Conservation (phyloP, 2,113 vertebrate genomes). For the Chamaea fasciata region DNA sequence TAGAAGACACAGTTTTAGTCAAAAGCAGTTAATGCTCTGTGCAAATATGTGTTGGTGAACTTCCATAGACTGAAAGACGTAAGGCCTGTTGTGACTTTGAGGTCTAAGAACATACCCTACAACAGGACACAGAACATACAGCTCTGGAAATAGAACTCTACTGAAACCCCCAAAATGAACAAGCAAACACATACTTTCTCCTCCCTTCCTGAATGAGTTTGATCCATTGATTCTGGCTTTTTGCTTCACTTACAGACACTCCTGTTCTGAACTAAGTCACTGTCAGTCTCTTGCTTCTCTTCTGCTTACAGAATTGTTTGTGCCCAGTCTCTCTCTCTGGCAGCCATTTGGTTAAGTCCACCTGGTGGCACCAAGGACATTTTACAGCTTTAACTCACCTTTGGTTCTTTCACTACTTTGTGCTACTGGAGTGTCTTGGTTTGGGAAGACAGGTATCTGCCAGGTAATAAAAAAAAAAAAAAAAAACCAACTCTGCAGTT, state of each 20-base stretch:
- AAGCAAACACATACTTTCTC: not conserved
- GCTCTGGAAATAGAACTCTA: not conserved
- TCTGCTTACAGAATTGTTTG: not conserved
- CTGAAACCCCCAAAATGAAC: not conserved
- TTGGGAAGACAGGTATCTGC: too few species aligned
- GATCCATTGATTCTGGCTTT: not conserved
- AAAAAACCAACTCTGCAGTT: too few species aligned
- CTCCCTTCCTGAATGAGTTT: not conserved
- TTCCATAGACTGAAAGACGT: not conserved
- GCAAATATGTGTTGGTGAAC: not conserved
- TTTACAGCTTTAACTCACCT: not conserved
- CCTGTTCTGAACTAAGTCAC: not conserved
- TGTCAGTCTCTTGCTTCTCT: not conserved
- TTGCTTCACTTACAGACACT: not conserved
- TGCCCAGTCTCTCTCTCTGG: not conserved
- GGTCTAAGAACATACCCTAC: not conserved
- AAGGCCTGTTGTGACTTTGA: not conserved
- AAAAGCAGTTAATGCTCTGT: not conserved
- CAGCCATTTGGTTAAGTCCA: not conserved
- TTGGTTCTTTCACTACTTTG: not conserved
- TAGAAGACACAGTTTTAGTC: not conserved
- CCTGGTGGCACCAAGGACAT: not conserved
- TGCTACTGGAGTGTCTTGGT: too few species aligned
- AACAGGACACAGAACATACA: not conserved
- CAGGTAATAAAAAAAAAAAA: too few species aligned